Evolutionary conservation across 2,797 vertebrate genomes (phyloP), one percentile per base, ranked within the genome.

Genomic region (Tiaroga cobitis): DNA sequence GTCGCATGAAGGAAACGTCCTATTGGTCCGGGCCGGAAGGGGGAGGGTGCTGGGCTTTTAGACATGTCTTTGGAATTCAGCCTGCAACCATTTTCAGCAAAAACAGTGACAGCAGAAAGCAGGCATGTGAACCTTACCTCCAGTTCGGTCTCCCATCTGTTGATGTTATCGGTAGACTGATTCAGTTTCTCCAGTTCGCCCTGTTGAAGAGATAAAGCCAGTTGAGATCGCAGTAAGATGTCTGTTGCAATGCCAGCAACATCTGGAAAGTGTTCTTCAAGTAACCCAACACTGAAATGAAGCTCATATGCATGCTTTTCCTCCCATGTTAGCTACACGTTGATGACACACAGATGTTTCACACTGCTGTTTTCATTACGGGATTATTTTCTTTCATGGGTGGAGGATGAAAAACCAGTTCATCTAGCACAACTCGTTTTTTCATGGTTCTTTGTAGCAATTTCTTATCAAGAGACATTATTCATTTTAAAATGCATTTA

Each of bases 111-210:
- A 63, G 10, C 59, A 68, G 26, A 68, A 72, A 78, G 34, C 73
- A 86, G 67, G 46, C 34, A 79, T 70, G 78, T 11, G 18, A 78
- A 41, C 46, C 92, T 56, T 96, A 99, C 98, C 98, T 99, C 98
- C 81, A 99, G 94, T 87, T 99, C 98, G 0, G 96, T 97, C 93
- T 99, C 98, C 89, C 97, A 97, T 89, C 97, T 94, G 94, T 99
- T 99, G 91, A 99, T 99, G 87, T 96, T 96, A 87, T 99, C 97
- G 4, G 98, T 99, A 21, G 98, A 98, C 87, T 99, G 98, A 93
- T 99, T 99, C 83, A 99, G 91, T 91, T 97, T 99, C 94, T 99
- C 98, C 90, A 99, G 92, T 75, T 99, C 98, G 65, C 97, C 97
- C 97, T 99, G 92, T 92, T 93, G 87, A 92, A 85, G 91, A 85